Conservation (phyloP, 2,113 vertebrate genomes). For the Sebastes schlegelii region DNA sequence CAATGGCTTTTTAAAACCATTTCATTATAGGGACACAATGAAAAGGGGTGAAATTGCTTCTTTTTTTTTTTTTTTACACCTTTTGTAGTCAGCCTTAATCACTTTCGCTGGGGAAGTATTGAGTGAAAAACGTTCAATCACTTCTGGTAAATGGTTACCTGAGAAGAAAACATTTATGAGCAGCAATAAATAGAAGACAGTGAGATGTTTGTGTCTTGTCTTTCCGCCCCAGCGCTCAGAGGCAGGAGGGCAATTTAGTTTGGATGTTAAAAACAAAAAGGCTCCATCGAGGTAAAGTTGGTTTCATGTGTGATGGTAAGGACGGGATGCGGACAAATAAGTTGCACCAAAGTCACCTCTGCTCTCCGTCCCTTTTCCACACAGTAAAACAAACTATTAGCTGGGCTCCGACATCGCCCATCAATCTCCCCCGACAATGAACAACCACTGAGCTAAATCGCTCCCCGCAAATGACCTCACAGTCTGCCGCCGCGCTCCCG, state of each 20-base stretch:
- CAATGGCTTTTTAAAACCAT: background rate
- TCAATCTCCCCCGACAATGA: constrained; percentile 56
- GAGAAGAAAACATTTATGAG: constrained; percentile 9
- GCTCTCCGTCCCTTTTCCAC: constrained; percentile 52
- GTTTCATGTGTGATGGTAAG: constrained; percentile 35
- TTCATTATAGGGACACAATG: background rate
- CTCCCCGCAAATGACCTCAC: constrained; percentile 58
- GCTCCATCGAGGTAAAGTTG: constrained; percentile 3
- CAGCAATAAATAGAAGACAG: background rate
- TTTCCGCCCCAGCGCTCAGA: background rate
- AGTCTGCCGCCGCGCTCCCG: constrained; percentile 39
- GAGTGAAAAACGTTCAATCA: background rate
- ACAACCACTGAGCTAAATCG: constrained; percentile 55
- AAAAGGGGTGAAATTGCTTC: background rate
- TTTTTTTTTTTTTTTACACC: background rate
- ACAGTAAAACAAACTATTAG: constrained; percentile 63
- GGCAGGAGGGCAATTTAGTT: constrained; percentile 12
- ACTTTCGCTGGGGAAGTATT: background rate
- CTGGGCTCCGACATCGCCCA: constrained; percentile 36
- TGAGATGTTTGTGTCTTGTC: constrained; percentile 25
- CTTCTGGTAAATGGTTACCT: background rate
- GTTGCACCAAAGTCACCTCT: constrained; percentile 60
- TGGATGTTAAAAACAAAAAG: background rate
- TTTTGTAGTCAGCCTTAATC: background rate
- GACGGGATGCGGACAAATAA: constrained; percentile 34